A percentile compares a stretch with the other conserved stretches of the same genome.
Evolutionary conservation across 1,140 invertebrate species (phyloP).

Genomic region (Eurosta solidaginis): DNA sequence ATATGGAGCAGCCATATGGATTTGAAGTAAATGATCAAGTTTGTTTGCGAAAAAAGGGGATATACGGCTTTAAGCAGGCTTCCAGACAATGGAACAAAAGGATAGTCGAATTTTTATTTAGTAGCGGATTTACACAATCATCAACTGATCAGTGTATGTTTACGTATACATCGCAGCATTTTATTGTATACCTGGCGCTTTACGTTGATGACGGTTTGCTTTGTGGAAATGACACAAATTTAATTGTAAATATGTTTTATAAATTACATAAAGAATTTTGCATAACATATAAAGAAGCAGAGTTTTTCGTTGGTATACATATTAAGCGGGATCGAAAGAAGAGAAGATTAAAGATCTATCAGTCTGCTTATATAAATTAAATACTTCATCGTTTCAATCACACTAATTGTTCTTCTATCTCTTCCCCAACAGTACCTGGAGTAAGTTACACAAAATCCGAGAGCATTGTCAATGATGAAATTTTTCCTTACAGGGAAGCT

Average conservation of each 20-base stretch:
- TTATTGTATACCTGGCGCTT: slow-evolving; percentile 9
- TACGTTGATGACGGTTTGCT: slow-evolving; percentile 38
- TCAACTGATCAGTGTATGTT: slow-evolving; percentile 38
- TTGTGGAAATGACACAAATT: neutral
- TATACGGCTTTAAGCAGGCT: no score
- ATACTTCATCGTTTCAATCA: slow-evolving; percentile 27
- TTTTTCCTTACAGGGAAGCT: no score
- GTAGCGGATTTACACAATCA: slow-evolving; percentile 37
- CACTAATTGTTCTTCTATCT: slow-evolving; percentile 21
- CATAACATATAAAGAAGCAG: slow-evolving; percentile 30
- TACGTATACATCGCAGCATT: neutral
- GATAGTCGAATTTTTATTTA: slow-evolving; percentile 37
- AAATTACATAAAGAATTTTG: slow-evolving; percentile 15
- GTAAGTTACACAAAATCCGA: no score
- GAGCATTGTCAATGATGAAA: no score
- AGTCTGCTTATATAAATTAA: neutral
- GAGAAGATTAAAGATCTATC: slow-evolving; percentile 26
- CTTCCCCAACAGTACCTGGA: slow-evolving; percentile 21
- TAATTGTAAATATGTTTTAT: neutral
- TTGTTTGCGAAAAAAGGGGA: slow-evolving; percentile 40
- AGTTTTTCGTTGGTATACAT: slow-evolving; percentile 32
- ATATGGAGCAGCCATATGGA: slow-evolving; percentile 55
- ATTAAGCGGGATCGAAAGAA: slow-evolving; percentile 1
- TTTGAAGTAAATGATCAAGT: slow-evolving; percentile 34
- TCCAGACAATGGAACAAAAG: slow-evolving; percentile 43